Evolutionary conservation across 2,113 vertebrate genomes (phyloP).

Genomic region (Notechis scutatus): DNA sequence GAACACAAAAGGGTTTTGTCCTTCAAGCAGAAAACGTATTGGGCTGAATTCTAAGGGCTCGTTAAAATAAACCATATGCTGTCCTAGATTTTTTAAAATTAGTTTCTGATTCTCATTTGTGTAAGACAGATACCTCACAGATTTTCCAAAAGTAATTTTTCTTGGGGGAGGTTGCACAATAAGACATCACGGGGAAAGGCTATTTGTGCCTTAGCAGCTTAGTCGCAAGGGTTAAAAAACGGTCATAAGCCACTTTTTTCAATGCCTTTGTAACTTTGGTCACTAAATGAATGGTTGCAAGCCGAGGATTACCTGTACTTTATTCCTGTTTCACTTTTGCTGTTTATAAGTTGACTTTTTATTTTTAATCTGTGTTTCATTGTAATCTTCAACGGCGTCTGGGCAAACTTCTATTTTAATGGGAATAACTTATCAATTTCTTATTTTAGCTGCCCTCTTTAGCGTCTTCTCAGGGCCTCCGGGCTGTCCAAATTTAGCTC

Average conservation of each 20-base stretch:
- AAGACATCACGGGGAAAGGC: background rate
- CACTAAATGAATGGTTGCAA: background rate
- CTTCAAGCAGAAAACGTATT: background rate
- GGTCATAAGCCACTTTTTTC: background rate
- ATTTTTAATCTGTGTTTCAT: background rate
- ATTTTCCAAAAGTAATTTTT: background rate
- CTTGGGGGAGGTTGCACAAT: background rate
- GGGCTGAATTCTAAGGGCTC: background rate
- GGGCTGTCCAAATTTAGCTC: background rate
- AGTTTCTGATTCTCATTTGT: background rate
- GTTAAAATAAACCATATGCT: background rate
- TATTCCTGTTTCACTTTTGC: background rate
- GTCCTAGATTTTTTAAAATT: background rate
- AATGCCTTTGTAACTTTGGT: background rate
- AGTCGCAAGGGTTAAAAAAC: background rate
- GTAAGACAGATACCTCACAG: background rate
- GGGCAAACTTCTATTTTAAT: background rate
- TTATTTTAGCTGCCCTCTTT: background rate
- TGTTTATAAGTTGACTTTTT: background rate
- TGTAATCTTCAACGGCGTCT: background rate
- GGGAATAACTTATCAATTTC: background rate
- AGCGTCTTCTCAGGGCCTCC: background rate
- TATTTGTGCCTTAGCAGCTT: background rate
- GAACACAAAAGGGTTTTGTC: background rate
- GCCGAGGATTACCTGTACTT: background rate